phyloP scores from a whole-genome alignment of 1,140 invertebrate species.

The Drosophila cardini region DNA sequence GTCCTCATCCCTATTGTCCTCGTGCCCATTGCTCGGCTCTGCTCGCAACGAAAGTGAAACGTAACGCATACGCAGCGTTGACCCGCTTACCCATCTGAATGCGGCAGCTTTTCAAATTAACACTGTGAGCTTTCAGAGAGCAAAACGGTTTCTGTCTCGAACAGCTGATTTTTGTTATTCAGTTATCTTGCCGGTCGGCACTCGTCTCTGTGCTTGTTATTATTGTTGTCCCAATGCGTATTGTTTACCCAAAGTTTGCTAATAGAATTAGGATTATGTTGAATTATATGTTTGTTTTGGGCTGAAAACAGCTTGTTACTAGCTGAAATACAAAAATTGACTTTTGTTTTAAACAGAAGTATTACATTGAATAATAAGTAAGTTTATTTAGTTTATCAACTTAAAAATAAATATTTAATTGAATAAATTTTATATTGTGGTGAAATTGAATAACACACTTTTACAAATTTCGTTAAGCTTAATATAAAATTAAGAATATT shows the following conservation, averaged over 20 bases:
- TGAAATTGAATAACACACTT: no score
- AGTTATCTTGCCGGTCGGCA: constrained; percentile 55
- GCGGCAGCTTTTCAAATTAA: constrained; percentile 50
- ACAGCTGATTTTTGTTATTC: constrained; percentile 81
- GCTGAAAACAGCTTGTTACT: neutral
- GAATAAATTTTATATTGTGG: no score
- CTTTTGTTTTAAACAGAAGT: no score
- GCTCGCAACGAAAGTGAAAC: constrained; percentile 72
- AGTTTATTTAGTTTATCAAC: no score
- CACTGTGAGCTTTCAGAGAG: constrained; percentile 60
- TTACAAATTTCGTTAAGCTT: no score
- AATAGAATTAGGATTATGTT: constrained; percentile 6
- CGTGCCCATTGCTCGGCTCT: constrained; percentile 20
- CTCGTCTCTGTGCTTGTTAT: constrained; percentile 7
- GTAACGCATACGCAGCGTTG: constrained; percentile 79
- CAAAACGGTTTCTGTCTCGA: neutral
- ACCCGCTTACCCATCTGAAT: constrained; percentile 48
- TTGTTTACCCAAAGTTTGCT: constrained; percentile 45
- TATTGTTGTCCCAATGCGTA: constrained; percentile 14
- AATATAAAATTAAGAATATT: no score
- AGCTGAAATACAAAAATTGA: no score
- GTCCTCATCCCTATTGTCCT: constrained; percentile 33
- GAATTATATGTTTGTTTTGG: neutral
- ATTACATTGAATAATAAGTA: no score
- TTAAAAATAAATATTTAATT: no score